Evolutionary conservation across 2,888 invertebrate genomes (phyloP).

Genomic region (Drosophila macrothrix): DNA sequence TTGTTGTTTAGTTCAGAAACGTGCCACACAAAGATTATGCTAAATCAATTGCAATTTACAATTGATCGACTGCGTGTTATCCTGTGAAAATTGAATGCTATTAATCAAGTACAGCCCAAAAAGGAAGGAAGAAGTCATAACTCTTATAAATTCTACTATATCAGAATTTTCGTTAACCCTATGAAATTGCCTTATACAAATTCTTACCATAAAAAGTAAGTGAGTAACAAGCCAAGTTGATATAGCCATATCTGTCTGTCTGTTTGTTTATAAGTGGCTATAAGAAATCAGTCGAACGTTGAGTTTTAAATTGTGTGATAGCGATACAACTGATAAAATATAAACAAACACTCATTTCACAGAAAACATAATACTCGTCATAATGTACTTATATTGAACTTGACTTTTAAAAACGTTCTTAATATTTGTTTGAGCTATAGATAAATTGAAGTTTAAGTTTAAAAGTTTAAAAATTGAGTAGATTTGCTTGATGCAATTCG

Average conservation of each 20-base stretch:
- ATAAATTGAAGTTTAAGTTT: neutral
- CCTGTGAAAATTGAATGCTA: neutral
- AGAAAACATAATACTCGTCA: neutral
- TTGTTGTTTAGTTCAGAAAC: conserved; percentile 16
- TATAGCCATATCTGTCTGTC: neutral
- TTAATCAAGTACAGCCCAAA: neutral
- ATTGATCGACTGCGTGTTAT: conserved; percentile 5
- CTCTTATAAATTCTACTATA: neutral
- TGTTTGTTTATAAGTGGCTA: neutral
- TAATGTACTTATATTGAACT: too few relatives aligned
- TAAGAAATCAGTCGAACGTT: neutral
- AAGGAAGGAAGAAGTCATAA: neutral
- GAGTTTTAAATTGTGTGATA: too few relatives aligned
- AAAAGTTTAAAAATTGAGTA: neutral
- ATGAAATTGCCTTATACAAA: neutral
- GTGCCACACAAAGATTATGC: neutral
- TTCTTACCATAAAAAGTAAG: neutral
- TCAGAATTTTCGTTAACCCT: neutral
- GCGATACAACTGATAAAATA: neutral
- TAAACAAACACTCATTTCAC: neutral
- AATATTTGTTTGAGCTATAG: neutral
- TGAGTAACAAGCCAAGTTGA: neutral
- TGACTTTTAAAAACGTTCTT: neutral
- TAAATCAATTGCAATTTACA: neutral
- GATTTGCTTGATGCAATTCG: neutral